A percentile compares a stretch with the other conserved stretches of the same genome.
Evolutionary conservation across 2,888 invertebrate genomes (phyloP).

Genomic region (Reticulitermes lucifugus): DNA sequence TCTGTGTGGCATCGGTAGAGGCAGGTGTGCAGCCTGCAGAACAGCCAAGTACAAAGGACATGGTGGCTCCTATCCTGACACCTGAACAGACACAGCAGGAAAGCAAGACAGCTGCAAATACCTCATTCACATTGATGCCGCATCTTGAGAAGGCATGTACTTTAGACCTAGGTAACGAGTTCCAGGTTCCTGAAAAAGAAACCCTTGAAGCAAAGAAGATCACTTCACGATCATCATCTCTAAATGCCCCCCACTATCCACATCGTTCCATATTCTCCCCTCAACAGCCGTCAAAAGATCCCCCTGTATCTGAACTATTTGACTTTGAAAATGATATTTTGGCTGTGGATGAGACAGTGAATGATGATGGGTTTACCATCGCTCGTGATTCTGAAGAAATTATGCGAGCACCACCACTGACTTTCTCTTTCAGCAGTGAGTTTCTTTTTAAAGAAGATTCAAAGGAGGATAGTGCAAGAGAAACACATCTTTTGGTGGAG

Average conservation of each 20-base stretch:
- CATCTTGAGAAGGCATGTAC: slow-evolving; percentile 37
- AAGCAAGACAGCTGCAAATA: slow-evolving; percentile 8
- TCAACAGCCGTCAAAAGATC: slow-evolving; percentile 69
- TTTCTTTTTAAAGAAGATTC: slow-evolving; percentile 81
- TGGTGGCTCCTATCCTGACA: slow-evolving; percentile 8
- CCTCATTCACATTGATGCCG: slow-evolving; percentile 39
- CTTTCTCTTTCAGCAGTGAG: slow-evolving; percentile 74
- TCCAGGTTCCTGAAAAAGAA: slow-evolving; percentile 49
- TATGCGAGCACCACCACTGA: slow-evolving; percentile 64
- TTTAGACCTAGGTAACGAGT: slow-evolving; percentile 49
- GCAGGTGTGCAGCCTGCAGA: neutral
- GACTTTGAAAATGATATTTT: slow-evolving; percentile 73
- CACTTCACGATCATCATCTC: slow-evolving; percentile 55
- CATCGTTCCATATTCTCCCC: slow-evolving; percentile 78
- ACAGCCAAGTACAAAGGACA: neutral
- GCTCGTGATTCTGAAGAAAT: slow-evolving; percentile 72
- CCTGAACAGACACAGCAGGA: slow-evolving; percentile 21
- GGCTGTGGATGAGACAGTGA: slow-evolving; percentile 70
- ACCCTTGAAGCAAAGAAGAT: slow-evolving; percentile 55
- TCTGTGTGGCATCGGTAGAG: neutral
- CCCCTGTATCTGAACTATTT: slow-evolving; percentile 70
- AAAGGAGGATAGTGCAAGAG: slow-evolving; percentile 85
- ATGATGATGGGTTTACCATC: slow-evolving; percentile 74
- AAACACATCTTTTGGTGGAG: slow-evolving; percentile 86
- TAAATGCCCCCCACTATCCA: slow-evolving; percentile 53